phyloP scores from a whole-genome alignment of 2,113 vertebrate genomes.

The Poecile atricapillus region DNA sequence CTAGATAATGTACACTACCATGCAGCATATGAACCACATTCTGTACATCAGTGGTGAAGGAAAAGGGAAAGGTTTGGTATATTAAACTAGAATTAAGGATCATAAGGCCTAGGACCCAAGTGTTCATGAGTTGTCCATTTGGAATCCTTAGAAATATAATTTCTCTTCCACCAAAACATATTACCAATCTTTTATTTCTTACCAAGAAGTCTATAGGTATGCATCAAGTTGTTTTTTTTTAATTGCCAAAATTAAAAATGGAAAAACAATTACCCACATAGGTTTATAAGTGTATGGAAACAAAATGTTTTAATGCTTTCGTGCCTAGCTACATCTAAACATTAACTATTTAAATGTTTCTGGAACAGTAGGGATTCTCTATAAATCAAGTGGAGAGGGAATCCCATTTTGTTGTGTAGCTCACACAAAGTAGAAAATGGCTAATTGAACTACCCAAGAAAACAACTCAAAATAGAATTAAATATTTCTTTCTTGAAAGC shows the following conservation, averaged over 20 bases:
- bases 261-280: neutral
- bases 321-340: neutral
- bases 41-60: neutral
- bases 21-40: neutral
- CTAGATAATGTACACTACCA: neutral
- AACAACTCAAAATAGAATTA: neutral
- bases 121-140: neutral
- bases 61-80: neutral
- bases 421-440: neutral
- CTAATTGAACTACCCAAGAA: neutral
- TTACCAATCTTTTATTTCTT: neutral
- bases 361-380: neutral
- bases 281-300: neutral
- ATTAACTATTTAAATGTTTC: neutral
- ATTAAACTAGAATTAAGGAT: neutral
- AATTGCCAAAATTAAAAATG: neutral
- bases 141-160: neutral
- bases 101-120: neutral
- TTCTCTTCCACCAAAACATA: neutral
- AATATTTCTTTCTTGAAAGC: neutral
- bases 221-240: neutral
- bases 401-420: neutral
- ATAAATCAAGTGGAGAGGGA: neutral
- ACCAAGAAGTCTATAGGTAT: neutral
- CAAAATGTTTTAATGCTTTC: neutral